These are phyloP conservation scores for Athalia rosae DNA, from an alignment of 2,888 invertebrate species.

Conservation along the genomic window DNA sequence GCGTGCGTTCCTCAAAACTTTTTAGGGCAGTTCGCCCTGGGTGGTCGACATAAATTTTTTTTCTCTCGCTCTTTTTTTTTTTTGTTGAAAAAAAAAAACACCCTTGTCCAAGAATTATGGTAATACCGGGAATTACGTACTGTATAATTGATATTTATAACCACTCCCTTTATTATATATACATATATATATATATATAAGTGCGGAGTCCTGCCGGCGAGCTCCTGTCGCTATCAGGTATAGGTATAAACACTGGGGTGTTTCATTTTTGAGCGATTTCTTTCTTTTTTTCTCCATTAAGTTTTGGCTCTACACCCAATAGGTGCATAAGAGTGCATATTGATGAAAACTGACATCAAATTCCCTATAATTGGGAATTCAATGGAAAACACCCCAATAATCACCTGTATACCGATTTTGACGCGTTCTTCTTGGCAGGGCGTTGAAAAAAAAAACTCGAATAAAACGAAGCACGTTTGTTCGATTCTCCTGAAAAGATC, in stretches of 20 bases:
- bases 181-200: not conserved
- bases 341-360: too few species aligned
- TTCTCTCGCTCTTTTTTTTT: constrained; percentile 37
- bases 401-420: not conserved
- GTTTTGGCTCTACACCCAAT: too few species aligned
- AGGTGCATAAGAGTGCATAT: too few species aligned
- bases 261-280: too few species aligned
- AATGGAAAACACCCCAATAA: too few species aligned
- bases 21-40: constrained; percentile 59
- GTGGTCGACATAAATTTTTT: constrained; percentile 69
- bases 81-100: constrained; percentile 16
- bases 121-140: constrained; percentile 67
- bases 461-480: not conserved
- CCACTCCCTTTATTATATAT: constrained; percentile 47
- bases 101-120: constrained; percentile 67
- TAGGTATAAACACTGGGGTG: too few species aligned
- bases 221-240: too few species aligned
- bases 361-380: too few species aligned
- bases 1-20: not conserved
- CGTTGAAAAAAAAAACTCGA: not conserved
- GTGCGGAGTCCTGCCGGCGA: too few species aligned
- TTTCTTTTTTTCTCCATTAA: too few species aligned
- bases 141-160: constrained; percentile 72
- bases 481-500: not conserved
- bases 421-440: not conserved